phyloP scores from a whole-genome alignment of 2,797 vertebrate genomes.

The Tinamus major region DNA sequence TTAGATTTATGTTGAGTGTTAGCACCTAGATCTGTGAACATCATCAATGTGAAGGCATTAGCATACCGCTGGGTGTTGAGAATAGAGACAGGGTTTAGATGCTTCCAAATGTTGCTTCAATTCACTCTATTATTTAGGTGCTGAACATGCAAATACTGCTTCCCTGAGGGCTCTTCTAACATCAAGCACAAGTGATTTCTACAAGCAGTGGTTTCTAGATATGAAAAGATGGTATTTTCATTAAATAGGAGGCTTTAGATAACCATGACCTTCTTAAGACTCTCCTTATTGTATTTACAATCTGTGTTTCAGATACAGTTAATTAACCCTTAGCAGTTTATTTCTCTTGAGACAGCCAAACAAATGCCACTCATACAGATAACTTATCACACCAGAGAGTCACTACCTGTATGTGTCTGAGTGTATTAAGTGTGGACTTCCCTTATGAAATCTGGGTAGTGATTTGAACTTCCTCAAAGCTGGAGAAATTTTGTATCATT shows the following conservation, averaged over 20 bases:
- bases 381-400: background rate
- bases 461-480: background rate
- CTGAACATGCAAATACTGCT: conserved; percentile 3
- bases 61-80: background rate
- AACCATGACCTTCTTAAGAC: background rate
- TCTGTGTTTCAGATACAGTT: background rate
- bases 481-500: background rate
- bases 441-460: background rate
- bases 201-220: background rate
- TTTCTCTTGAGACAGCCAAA: background rate
- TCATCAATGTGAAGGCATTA: background rate
- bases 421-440: background rate
- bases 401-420: background rate
- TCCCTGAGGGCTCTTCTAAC: background rate
- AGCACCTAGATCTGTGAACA: background rate
- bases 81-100: background rate
- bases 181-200: background rate
- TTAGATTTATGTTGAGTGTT: background rate
- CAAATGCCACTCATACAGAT: background rate
- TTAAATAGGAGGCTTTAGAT: conserved; percentile 21
- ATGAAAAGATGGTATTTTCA: background rate
- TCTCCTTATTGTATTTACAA: background rate
- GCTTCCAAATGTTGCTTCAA: background rate
- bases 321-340: background rate
- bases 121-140: conserved; percentile 10